These are phyloP conservation scores for Xenopus laevis DNA, from an alignment of 2,113 vertebrate genomes.

Conservation along the genomic window DNA sequence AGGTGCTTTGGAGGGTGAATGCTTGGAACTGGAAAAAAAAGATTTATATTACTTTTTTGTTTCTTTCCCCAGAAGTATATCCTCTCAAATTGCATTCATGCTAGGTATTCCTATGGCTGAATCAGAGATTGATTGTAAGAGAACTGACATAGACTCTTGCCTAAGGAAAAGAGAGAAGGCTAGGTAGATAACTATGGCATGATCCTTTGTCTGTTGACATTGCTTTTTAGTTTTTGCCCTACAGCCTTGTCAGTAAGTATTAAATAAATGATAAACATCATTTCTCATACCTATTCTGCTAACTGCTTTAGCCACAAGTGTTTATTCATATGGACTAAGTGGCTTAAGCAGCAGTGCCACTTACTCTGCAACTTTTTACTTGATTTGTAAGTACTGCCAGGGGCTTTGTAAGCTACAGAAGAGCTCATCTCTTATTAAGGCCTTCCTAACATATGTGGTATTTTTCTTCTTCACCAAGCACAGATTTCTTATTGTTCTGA, in stretches of 20 bases:
- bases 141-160: conserved; percentile 58
- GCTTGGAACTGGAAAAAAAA: conserved; percentile 61
- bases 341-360: conserved; percentile 52
- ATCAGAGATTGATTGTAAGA: conserved; percentile 60
- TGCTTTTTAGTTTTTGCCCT: conserved; percentile 70
- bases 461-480: too few species aligned
- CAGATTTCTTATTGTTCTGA: too few species aligned
- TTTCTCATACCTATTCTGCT: conserved; percentile 49
- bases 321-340: conserved; percentile 54
- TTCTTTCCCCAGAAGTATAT: conserved; percentile 37
- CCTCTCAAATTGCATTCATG: conserved; percentile 55
- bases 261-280: conserved; percentile 78
- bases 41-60: conserved; percentile 60
- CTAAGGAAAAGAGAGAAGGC: conserved; percentile 65
- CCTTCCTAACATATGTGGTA: too few species aligned
- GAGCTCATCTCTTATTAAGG: too few species aligned
- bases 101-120: conserved; percentile 56
- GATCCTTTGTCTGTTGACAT: conserved; percentile 80
- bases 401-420: background rate
- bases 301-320: conserved; percentile 48
- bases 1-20: conserved; percentile 65
- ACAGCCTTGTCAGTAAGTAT: conserved; percentile 57
- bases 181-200: conserved; percentile 64
- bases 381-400: background rate
- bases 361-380: background rate